Percentiles rank a stretch among this genome's conserved stretches.
Conservation (phyloP, 2,888 invertebrate genomes). For the Theretra japonica region DNA sequence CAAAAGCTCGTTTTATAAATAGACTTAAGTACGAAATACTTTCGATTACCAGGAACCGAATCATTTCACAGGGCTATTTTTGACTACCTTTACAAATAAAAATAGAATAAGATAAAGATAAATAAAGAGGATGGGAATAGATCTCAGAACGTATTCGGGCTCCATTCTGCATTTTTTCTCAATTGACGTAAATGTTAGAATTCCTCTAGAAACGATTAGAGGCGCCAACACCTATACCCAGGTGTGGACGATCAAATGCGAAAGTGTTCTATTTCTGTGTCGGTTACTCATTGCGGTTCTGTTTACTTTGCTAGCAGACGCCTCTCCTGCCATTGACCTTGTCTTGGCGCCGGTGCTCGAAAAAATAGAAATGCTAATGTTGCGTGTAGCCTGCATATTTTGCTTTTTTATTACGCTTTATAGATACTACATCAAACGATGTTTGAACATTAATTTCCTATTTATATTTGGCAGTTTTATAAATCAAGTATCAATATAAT, state of each 20-base stretch:
- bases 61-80: slow-evolving; percentile 6
- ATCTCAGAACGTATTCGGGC: not conserved
- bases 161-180: slow-evolving; percentile 5
- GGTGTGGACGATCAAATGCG: slow-evolving; percentile 64
- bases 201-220: slow-evolving; percentile 43
- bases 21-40: not conserved
- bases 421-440: slow-evolving; percentile 18
- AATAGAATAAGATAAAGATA: slow-evolving; percentile 1
- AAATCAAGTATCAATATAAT: not conserved
- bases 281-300: slow-evolving; percentile 75
- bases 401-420: slow-evolving; percentile 28
- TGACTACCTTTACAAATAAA: not conserved
- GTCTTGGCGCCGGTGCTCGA: slow-evolving; percentile 58
- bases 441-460: not conserved
- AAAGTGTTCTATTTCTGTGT: slow-evolving; percentile 76
- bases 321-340: slow-evolving; percentile 80
- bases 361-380: slow-evolving; percentile 60
- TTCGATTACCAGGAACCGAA: not conserved
- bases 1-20: too few species aligned
- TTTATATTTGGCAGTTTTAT: not conserved
- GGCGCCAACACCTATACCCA: slow-evolving; percentile 57
- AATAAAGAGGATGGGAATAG: slow-evolving; percentile 10
- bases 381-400: slow-evolving; percentile 51
- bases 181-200: slow-evolving; percentile 34
- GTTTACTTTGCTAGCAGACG: slow-evolving; percentile 76